phyloP scores from a whole-genome alignment of 2,888 invertebrate species.

The Anoncus sp. region DNA sequence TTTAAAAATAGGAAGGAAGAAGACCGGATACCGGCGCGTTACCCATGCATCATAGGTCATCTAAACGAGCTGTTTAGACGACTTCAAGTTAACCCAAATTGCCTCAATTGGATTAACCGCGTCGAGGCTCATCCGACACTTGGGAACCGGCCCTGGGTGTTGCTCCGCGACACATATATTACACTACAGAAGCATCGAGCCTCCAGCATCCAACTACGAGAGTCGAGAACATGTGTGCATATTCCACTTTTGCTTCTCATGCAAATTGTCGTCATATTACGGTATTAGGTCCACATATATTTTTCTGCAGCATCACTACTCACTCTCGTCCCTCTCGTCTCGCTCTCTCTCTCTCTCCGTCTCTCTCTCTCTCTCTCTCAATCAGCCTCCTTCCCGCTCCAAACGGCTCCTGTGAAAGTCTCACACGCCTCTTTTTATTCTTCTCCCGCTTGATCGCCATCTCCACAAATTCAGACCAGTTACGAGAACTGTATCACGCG shows the following conservation, averaged over 20 bases:
- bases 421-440: conserved; percentile 52
- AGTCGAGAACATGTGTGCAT: conserved; percentile 51
- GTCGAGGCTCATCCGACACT: conserved; percentile 81
- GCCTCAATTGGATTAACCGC: conserved; percentile 83
- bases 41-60: conserved; percentile 77
- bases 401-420: conserved; percentile 43
- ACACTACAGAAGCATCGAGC: conserved; percentile 62
- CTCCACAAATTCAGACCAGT: conserved; percentile 60
- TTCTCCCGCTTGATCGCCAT: conserved; percentile 39
- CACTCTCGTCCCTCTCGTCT: conserved; percentile 58
- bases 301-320: conserved; percentile 66
- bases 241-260: conserved; percentile 80
- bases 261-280: conserved; percentile 77
- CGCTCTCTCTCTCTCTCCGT: conserved; percentile 37
- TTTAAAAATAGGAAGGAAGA: conserved; percentile 76
- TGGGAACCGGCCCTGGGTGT: conserved; percentile 79
- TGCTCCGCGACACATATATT: conserved; percentile 71
- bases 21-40: conserved; percentile 77
- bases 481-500: conserved; percentile 46
- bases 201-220: conserved; percentile 36
- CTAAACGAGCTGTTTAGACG: conserved; percentile 83
- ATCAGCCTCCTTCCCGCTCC: conserved; percentile 35
- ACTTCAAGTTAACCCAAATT: conserved; percentile 83
- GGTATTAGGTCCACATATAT: conserved; percentile 48
- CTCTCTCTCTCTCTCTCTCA: conserved; percentile 43